Evolutionary conservation across 1,140 invertebrate genomes (phyloP).

Genomic region (Drosophila subobscura): DNA sequence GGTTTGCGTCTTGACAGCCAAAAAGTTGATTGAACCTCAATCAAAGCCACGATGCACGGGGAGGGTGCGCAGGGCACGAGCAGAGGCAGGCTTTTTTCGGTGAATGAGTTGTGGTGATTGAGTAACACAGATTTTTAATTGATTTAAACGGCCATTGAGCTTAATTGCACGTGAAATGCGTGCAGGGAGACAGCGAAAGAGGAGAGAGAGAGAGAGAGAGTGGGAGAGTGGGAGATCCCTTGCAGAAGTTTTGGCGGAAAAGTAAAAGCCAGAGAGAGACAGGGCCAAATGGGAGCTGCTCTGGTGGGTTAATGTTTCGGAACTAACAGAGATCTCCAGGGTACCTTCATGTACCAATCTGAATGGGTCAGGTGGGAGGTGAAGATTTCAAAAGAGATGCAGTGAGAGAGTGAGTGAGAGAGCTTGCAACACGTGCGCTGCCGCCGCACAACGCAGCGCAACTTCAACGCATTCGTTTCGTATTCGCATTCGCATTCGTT

Average conservation of each 20-base stretch:
- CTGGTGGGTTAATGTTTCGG: background rate
- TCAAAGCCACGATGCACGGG: background rate
- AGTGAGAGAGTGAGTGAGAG: background rate
- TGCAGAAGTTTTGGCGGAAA: constrained; percentile 23
- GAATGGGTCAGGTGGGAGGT: too few species aligned
- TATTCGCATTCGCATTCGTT: constrained; percentile 25
- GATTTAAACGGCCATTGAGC: constrained; percentile 66
- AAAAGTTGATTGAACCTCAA: constrained; percentile 70
- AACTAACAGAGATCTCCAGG: background rate
- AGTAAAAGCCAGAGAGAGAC: constrained; percentile 39
- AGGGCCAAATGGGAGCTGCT: background rate
- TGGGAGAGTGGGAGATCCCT: background rate
- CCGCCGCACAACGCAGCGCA: too few species aligned
- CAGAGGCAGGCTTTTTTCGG: background rate
- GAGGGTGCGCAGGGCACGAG: background rate
- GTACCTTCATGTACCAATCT: too few species aligned
- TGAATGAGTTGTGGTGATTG: constrained; percentile 35
- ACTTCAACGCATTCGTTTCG: background rate
- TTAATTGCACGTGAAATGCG: constrained; percentile 69
- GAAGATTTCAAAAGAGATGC: too few species aligned
- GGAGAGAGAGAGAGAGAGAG: background rate
- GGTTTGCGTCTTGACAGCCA: constrained; percentile 42
- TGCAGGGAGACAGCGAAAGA: background rate
- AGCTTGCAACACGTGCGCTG: constrained; percentile 33
- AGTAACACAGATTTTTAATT: constrained; percentile 66